These are phyloP conservation scores for Paraplagusia blochii DNA, from an alignment of 2,113 vertebrate genomes.

Conservation along the genomic window DNA sequence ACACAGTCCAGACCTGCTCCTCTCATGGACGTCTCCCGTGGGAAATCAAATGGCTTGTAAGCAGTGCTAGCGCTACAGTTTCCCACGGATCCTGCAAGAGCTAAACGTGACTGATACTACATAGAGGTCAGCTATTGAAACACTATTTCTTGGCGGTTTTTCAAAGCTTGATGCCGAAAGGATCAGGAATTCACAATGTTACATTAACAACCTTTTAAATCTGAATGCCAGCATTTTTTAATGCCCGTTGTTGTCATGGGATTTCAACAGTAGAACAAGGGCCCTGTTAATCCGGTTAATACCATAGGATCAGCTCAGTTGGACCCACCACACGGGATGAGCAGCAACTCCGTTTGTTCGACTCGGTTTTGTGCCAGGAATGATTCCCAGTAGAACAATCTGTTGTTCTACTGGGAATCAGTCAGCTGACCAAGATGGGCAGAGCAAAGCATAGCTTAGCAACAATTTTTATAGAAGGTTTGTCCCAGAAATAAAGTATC, in stretches of 20 bases:
- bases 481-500: too few species aligned
- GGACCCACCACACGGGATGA: slow-evolving; percentile 58
- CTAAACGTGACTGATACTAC: slow-evolving; percentile 26
- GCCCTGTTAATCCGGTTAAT: slow-evolving; percentile 67
- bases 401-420: slow-evolving; percentile 45
- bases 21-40: slow-evolving; percentile 44
- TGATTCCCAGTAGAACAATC: slow-evolving; percentile 45
- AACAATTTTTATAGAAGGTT: too few species aligned
- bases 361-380: slow-evolving; percentile 41
- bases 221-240: slow-evolving; percentile 10
- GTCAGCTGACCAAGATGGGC: slow-evolving; percentile 30
- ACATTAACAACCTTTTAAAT: slow-evolving; percentile 14
- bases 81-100: slow-evolving; percentile 64
- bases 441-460: too few species aligned
- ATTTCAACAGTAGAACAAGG: slow-evolving; percentile 51
- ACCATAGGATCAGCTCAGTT: slow-evolving; percentile 64
- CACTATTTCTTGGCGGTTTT: slow-evolving; percentile 11
- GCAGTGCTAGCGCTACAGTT: slow-evolving; percentile 54
- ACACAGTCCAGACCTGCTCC: slow-evolving; percentile 50
- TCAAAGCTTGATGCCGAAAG: neutral
- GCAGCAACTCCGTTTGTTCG: slow-evolving; percentile 50
- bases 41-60: slow-evolving; percentile 64
- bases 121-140: slow-evolving; percentile 34
- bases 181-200: neutral
- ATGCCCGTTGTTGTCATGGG: slow-evolving; percentile 37